phyloP scores from a whole-genome alignment of 2,888 invertebrate species.

The Noctua pronuba region DNA sequence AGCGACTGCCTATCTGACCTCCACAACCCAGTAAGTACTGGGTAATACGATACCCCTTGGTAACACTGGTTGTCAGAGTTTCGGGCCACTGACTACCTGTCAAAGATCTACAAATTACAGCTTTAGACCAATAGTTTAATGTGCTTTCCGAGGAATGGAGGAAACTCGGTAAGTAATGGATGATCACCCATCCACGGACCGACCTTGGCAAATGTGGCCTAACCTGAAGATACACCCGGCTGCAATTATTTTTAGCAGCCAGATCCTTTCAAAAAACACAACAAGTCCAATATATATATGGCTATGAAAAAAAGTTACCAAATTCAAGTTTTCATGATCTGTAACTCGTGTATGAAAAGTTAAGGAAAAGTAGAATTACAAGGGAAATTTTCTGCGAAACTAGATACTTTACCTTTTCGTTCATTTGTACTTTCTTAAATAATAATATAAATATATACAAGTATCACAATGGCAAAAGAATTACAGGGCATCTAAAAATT shows the following conservation, averaged over 20 bases:
- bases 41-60: no score
- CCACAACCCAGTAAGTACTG: no score
- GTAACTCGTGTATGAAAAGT: background rate
- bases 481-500: no score
- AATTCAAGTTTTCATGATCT: background rate
- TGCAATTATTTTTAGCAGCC: background rate
- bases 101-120: no score
- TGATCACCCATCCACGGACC: no score
- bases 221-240: background rate
- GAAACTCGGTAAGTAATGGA: no score
- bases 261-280: background rate
- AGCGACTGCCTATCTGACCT: no score
- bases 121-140: no score
- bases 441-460: background rate
- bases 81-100: no score
- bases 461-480: no score
- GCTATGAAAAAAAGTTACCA: background rate
- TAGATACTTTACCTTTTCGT: background rate
- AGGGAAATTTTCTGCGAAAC: background rate
- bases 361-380: background rate
- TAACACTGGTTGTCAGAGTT: no score
- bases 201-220: background rate
- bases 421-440: background rate
- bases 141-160: no score
- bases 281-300: background rate